These are phyloP conservation scores for Naso thynnoides DNA, from an alignment of 2,797 vertebrate genomes.

Conservation along the genomic window DNA sequence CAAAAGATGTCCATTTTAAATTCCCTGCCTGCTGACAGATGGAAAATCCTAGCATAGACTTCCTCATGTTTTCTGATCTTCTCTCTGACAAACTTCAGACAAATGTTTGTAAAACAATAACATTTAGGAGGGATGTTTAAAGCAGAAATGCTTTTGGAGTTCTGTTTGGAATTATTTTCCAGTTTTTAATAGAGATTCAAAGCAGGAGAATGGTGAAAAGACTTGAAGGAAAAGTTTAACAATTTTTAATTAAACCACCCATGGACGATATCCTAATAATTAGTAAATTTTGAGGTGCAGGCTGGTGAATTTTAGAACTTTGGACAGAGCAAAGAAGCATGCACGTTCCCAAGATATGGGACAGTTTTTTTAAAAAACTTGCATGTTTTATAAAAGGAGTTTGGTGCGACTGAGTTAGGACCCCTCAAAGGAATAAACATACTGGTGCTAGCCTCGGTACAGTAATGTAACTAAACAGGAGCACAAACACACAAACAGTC, in stretches of 20 bases:
- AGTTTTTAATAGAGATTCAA: neutral
- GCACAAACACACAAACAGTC: slow-evolving; percentile 41
- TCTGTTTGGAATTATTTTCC: neutral
- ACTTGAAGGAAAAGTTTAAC: neutral
- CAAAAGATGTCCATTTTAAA: neutral
- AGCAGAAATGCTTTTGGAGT: slow-evolving; percentile 4
- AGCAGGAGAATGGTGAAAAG: neutral
- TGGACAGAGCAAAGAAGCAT: neutral
- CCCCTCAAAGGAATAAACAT: slow-evolving; percentile 17
- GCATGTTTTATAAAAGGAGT: slow-evolving; percentile 8
- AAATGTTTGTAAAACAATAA: neutral
- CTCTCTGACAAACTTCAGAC: neutral
- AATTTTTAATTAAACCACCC: neutral
- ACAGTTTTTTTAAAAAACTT: slow-evolving; percentile 10
- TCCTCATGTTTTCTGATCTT: neutral
- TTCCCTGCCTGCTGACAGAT: neutral
- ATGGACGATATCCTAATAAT: neutral
- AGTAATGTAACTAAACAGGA: slow-evolving; percentile 45
- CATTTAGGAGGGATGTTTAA: neutral
- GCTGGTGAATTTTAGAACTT: neutral
- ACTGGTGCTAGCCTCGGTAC: slow-evolving; percentile 30
- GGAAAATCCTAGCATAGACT: neutral
- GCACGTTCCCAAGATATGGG: neutral
- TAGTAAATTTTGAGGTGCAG: slow-evolving; percentile 2
- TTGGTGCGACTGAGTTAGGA: slow-evolving; percentile 23